Percentiles rank a stretch among this genome's conserved stretches.
Evolutionary conservation across 2,888 invertebrate genomes (phyloP).

Genomic region (Eupithecia dodoneata): DNA sequence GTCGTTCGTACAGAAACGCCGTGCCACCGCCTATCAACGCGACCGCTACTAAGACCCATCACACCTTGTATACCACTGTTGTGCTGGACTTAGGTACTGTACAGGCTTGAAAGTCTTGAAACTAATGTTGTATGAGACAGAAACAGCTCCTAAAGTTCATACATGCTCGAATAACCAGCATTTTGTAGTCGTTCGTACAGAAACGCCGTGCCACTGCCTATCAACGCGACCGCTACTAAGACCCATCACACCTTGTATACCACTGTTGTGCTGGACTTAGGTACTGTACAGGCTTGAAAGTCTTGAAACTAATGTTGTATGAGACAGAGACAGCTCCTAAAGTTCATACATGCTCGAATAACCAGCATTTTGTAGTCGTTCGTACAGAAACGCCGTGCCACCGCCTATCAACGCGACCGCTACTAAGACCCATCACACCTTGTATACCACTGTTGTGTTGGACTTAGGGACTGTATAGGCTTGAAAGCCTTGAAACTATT

Average conservation of each 20-base stretch:
- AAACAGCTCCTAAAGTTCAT: not conserved
- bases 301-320: no score
- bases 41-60: no score
- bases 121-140: no score
- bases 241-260: constrained; percentile 40
- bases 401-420: constrained; percentile 46
- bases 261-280: constrained; percentile 62
- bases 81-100: constrained; percentile 64
- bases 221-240: no score
- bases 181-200: no score
- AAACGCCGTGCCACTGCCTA: constrained; percentile 46
- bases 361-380: no score
- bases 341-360: no score
- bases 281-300: constrained; percentile 48
- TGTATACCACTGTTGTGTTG: constrained; percentile 56
- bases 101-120: constrained; percentile 11
- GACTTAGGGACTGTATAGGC: constrained; percentile 60
- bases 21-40: constrained; percentile 56
- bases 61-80: constrained; percentile 49
- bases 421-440: no score
- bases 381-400: no score
- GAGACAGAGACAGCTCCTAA: not conserved
- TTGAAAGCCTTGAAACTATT: not conserved
- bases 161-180: no score
- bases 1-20: no score